A percentile compares a stretch with the other conserved stretches of the same genome.
Evolutionary conservation across 2,797 vertebrate species (phyloP).

Genomic region (Oreochromis mossambicus): DNA sequence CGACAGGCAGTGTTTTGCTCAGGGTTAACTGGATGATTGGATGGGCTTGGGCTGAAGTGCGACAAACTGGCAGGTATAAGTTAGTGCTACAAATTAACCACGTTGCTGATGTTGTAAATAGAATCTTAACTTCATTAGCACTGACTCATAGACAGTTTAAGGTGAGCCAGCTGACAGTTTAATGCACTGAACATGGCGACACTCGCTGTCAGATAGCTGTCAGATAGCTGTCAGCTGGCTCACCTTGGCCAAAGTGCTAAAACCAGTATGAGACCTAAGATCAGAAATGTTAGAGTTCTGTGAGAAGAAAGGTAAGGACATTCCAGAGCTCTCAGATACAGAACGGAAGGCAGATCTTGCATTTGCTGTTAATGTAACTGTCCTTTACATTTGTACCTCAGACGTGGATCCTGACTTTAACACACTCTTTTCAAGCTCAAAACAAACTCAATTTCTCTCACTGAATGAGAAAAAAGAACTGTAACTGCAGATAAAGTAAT

Average conservation of each 20-base stretch:
- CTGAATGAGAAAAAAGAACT: background rate
- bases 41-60: background rate
- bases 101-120: background rate
- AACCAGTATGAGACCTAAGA: background rate
- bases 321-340: background rate
- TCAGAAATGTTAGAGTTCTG: background rate
- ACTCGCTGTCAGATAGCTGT: background rate
- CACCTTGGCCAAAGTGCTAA: background rate
- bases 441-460: background rate
- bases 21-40: background rate
- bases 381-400: background rate
- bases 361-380: background rate
- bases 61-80: background rate
- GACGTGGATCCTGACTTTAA: background rate
- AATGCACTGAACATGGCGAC: background rate
- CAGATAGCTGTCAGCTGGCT: background rate
- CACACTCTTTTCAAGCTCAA: background rate
- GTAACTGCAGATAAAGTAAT: background rate
- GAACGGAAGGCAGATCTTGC: background rate
- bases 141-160: background rate
- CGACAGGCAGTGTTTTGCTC: background rate
- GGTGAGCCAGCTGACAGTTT: background rate
- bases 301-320: background rate
- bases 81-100: background rate
- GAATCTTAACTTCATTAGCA: background rate